phyloP scores from a whole-genome alignment of 2,888 invertebrate genomes.

The Noctua comes region DNA sequence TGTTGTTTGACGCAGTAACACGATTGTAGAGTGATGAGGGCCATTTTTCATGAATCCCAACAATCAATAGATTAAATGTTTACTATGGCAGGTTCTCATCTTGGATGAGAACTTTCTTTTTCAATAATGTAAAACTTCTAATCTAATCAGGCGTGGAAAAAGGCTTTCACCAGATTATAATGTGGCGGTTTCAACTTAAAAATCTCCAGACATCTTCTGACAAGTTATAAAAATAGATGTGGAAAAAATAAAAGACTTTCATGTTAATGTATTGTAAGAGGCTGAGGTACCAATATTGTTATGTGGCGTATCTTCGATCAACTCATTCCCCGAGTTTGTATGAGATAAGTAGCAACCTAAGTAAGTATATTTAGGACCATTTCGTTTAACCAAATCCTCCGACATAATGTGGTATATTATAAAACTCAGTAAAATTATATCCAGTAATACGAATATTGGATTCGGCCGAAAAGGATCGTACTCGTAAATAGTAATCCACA shows the following conservation, averaged over 20 bases:
- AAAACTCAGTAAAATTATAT: constrained; percentile 38
- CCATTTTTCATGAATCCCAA: neutral
- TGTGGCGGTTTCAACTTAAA: neutral
- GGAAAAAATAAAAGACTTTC: neutral
- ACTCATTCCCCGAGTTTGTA: neutral
- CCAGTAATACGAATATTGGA: constrained; percentile 40
- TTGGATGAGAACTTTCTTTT: neutral
- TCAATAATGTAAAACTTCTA: neutral
- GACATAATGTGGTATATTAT: constrained; percentile 25
- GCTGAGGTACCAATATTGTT: neutral
- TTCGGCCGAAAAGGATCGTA: constrained; percentile 29
- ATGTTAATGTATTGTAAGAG: neutral
- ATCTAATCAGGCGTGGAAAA: neutral
- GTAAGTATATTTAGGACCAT: constrained; percentile 46
- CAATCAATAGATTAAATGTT: neutral
- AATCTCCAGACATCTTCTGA: neutral
- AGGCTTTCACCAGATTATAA: neutral
- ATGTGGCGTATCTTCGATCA: constrained; percentile 16
- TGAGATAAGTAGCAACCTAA: constrained; percentile 13
- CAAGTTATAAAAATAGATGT: neutral
- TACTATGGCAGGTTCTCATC: neutral
- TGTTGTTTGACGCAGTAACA: neutral
- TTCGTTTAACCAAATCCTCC: constrained; percentile 28
- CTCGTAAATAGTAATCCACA: constrained; percentile 35
- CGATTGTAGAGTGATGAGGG: neutral